phyloP scores from a whole-genome alignment of 2,888 invertebrate species.

The Atethmia centrago region DNA sequence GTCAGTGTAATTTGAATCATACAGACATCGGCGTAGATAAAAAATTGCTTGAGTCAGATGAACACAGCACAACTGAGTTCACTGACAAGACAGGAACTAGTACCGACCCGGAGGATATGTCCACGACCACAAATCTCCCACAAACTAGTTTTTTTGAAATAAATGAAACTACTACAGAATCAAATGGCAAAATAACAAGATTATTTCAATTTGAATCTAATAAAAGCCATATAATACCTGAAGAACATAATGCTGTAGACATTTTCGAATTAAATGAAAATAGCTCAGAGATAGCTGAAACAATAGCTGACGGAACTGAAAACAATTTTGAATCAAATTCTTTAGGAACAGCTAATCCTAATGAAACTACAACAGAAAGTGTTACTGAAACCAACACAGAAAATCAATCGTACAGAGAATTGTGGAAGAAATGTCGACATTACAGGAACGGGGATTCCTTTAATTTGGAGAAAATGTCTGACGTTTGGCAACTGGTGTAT shows the following conservation, averaged over 20 bases:
- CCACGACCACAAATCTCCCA: not conserved
- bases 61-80: constrained; percentile 26
- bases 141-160: not conserved
- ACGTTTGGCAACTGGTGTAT: constrained; percentile 74
- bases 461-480: constrained; percentile 66
- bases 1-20: constrained; percentile 35
- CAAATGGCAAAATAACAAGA: not conserved
- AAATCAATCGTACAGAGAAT: not conserved
- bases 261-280: constrained; percentile 16
- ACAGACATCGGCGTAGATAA: constrained; percentile 29
- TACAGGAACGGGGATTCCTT: constrained; percentile 57
- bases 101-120: not conserved
- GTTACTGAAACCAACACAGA: not conserved
- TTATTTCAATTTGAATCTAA: not conserved
- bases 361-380: constrained; percentile 12
- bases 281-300: constrained; percentile 18
- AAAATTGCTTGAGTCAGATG: constrained; percentile 41
- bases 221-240: not conserved
- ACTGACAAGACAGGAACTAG: constrained; percentile 12
- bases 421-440: constrained; percentile 51
- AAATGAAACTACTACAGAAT: constrained; percentile 24
- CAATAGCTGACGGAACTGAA: not conserved
- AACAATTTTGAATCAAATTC: constrained; percentile 4
- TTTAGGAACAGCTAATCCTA: not conserved
- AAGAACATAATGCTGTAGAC: not conserved